Evolutionary conservation across 2,113 vertebrate genomes (phyloP).

Genomic region (Motacilla alba): DNA sequence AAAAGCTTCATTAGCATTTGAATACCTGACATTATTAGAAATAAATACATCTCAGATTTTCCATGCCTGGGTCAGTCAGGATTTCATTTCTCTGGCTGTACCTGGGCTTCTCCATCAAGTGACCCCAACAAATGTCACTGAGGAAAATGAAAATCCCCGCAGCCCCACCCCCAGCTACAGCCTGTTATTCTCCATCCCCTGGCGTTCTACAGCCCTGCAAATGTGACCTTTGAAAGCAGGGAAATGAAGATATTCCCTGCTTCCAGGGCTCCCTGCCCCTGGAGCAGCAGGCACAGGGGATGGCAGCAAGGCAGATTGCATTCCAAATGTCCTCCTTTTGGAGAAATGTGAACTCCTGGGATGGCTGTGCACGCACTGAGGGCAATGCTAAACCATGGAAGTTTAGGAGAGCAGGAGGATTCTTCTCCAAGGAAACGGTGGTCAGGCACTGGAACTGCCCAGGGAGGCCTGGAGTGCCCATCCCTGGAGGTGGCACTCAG

Average conservation of each 20-base stretch:
- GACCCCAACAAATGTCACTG: neutral
- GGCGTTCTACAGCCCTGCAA: neutral
- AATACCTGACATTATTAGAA: neutral
- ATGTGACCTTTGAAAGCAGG: neutral
- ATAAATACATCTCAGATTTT: neutral
- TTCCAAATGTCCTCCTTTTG: neutral
- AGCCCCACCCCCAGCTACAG: neutral
- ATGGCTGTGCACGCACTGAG: neutral
- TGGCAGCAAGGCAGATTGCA: neutral
- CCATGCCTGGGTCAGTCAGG: neutral
- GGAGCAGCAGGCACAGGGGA: neutral
- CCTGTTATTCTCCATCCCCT: neutral
- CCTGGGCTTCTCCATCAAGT: neutral
- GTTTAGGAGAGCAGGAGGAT: fast-evolving
- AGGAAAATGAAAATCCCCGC: neutral
- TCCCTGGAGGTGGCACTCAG: neutral
- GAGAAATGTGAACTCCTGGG: neutral
- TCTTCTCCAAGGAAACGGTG: neutral
- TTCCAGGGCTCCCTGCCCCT: neutral
- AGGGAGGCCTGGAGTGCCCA: neutral
- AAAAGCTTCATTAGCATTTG: neutral
- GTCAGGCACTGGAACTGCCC: fast-evolving
- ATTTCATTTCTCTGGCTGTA: neutral
- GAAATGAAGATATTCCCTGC: neutral
- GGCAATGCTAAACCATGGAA: fast-evolving